Conservation (phyloP, 2,888 invertebrate species). For the Cerastis leucographa region DNA sequence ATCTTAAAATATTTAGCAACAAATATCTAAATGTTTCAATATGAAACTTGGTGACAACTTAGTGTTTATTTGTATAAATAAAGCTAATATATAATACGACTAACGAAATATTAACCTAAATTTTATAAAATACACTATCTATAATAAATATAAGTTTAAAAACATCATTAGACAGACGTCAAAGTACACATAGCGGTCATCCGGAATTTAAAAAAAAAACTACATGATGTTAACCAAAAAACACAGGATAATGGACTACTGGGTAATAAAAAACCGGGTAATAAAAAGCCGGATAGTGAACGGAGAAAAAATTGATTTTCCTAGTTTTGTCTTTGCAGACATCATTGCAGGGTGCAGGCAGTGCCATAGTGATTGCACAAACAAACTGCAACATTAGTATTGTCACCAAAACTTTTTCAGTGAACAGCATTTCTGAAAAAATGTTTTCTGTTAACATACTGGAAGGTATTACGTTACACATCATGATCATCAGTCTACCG, state of each 20-base stretch:
- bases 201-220: neutral
- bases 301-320: slow-evolving; percentile 58
- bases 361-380: neutral
- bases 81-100: neutral
- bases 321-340: slow-evolving; percentile 5
- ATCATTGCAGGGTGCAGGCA: neutral
- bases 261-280: slow-evolving; percentile 51
- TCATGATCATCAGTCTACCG: too few relatives aligned
- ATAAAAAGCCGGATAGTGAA: slow-evolving; percentile 63
- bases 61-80: neutral
- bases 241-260: slow-evolving; percentile 55
- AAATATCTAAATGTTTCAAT: slow-evolving; percentile 31
- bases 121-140: neutral
- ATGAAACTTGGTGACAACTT: slow-evolving; percentile 31
- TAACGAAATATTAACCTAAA: neutral
- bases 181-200: neutral
- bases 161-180: neutral
- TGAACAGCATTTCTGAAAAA: slow-evolving; percentile 48
- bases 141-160: neutral
- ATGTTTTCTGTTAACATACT: neutral
- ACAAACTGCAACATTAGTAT: slow-evolving; percentile 36
- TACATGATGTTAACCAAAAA: slow-evolving; percentile 44
- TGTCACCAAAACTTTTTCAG: slow-evolving; percentile 21
- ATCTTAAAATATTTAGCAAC: slow-evolving; percentile 16
- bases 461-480: too few relatives aligned